A percentile compares a stretch with the other conserved stretches of the same genome.
These are phyloP conservation scores for Aleiodes alternator DNA, from an alignment of 2,888 invertebrate species.

Conservation along the genomic window DNA sequence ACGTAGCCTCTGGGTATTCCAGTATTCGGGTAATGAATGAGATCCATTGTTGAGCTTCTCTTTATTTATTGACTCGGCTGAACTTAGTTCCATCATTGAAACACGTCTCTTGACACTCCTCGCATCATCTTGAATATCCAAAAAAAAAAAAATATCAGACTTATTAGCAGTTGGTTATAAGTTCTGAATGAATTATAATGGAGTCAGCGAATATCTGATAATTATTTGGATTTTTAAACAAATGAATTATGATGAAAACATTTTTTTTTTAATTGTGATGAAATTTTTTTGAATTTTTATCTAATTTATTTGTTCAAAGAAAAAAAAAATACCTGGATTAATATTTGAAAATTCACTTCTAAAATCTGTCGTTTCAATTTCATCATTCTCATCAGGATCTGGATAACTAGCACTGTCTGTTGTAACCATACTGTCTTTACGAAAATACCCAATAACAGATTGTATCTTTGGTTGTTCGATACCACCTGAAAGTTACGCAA, in stretches of 20 bases:
- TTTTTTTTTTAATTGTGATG: no score
- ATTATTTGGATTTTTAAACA: no score
- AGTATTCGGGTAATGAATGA: constrained; percentile 69
- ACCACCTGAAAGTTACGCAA: constrained; percentile 79
- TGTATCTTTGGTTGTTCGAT: constrained; percentile 91
- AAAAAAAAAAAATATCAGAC: no score
- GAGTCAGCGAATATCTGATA: no score
- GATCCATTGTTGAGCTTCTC: constrained; percentile 71
- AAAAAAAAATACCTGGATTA: constrained; percentile 33
- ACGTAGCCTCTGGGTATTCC: constrained; percentile 68
- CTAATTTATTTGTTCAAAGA: no score
- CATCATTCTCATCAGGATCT: constrained; percentile 78
- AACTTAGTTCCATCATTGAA: constrained; percentile 88
- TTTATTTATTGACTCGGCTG: constrained; percentile 59
- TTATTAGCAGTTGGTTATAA: not conserved
- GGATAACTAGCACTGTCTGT: constrained; percentile 77
- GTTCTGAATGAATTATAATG: not conserved
- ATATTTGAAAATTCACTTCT: constrained; percentile 73
- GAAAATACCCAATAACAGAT: constrained; percentile 92
- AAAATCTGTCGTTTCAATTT: constrained; percentile 78
- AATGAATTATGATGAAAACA: no score
- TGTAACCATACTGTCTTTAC: constrained; percentile 88
- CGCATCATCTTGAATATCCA: constrained; percentile 58
- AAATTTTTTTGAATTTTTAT: no score
- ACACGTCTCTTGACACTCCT: constrained; percentile 84